Evolutionary conservation across 2,888 invertebrate species (phyloP).

Genomic region (Latheticus oryzae): DNA sequence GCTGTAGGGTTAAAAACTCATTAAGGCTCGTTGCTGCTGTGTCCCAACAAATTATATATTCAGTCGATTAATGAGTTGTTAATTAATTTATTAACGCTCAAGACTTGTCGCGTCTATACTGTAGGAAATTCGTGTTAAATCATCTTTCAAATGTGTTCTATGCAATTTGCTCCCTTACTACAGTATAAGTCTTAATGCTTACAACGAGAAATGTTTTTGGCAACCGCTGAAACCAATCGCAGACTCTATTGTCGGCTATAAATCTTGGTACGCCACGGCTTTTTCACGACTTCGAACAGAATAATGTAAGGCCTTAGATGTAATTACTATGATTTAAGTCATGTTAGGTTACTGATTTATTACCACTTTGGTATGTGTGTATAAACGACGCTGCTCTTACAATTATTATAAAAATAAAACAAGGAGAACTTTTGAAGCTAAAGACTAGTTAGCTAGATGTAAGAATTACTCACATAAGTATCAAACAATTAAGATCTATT

Average conservation of each 20-base stretch:
- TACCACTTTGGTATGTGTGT: constrained; percentile 23
- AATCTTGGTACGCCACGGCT: constrained; percentile 49
- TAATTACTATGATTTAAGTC: constrained; percentile 55
- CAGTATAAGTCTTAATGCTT: constrained; percentile 50
- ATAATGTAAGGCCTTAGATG: constrained; percentile 51
- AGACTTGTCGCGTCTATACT: constrained; percentile 10
- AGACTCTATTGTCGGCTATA: constrained; percentile 52
- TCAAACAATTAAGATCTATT: no score
- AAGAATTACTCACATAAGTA: no score
- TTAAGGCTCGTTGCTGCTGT: constrained; percentile 23
- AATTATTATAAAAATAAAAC: no score
- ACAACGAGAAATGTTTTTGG: constrained; percentile 51
- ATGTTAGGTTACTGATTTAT: constrained; percentile 49
- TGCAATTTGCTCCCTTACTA: constrained; percentile 48
- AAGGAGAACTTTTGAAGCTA: no score
- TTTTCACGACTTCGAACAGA: constrained; percentile 49
- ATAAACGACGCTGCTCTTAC: constrained; percentile 21
- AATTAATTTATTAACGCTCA: constrained; percentile 31
- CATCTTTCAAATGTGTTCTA: constrained; percentile 47
- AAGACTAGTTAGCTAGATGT: no score
- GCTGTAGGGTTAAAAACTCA: constrained; percentile 36
- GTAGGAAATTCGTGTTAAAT: constrained; percentile 44
- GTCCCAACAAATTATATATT: constrained; percentile 28
- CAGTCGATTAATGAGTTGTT: constrained; percentile 30
- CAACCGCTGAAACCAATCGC: constrained; percentile 56